Evolutionary conservation across 2,113 vertebrate genomes (phyloP), one percentile per base, ranked within the genome.

Genomic region (Fulmarus glacialis): DNA sequence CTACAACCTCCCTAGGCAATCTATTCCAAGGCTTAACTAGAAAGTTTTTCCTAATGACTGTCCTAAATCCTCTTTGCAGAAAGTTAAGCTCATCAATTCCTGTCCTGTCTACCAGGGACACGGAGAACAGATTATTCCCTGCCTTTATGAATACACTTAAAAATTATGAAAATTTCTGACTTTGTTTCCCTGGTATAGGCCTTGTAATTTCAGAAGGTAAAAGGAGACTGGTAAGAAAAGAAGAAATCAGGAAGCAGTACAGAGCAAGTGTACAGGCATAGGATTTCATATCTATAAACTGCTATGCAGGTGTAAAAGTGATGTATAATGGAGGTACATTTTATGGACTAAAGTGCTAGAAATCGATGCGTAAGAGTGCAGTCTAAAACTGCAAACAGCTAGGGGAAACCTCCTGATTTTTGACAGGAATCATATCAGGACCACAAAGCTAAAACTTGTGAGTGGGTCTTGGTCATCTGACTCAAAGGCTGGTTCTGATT

Each of bases 1-100:
- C 77, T 63, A 67, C 13, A 2, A 43, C 15, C 21, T 93, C 84
- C 48, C 34, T 72, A 93, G 84, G 91, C 89, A 90, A 87, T 87
- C 91, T 91, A 11, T 87, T 93, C 62, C 78, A 82, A 91, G 60
- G 45, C 30, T 96, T 87, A 94, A 95, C 6, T 1, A 87, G 96
- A 67, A 96, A 90, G 60, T 82, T 94, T 93, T 94, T 93, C 81
- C 60, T 90, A 93, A 94, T 85, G 84, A 94, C 87, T 94, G 48
- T 72, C 73, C 84, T 91, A 93, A 95, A 94, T 91, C 73, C 78
- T 53, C 27, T 95, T 93, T 88, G 70, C 87, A 91, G 74, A 96
- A 90, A 91, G 90, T 94, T 72, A 91, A 93, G 53, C 82, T 94
- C 91, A 85, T 95, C 73, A 93, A 21, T 90, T 97, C 58, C 85